Evolutionary conservation across 2,888 invertebrate genomes (phyloP), one percentile per base, ranked within the genome.

Genomic region (Dione juno): DNA sequence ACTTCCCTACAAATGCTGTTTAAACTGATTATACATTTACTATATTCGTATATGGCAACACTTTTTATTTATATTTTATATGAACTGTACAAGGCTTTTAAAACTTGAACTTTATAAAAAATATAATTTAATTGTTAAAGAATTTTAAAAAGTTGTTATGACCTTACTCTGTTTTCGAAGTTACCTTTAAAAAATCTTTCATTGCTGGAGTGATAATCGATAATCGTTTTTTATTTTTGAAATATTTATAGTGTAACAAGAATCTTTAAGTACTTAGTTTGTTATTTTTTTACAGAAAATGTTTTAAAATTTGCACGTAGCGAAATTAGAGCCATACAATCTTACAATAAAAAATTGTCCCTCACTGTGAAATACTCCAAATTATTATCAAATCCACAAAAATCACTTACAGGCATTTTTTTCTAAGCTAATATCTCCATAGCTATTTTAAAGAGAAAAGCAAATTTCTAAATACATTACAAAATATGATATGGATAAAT

Each of bases 21-120:
- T n/a, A n/a, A 10, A 37, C 10, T 10, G n/a, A 37, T 37, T 54
- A 37, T 54, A 35, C 37, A 2, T 57, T 57, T 16, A 57, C 57
- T 40, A n/a, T 57, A 28, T 28, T 28, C 28, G 28, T 28, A 54
- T 37, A 54, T 54, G 54, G 54, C 16, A 57, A 57, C 57, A 40
- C 16, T 19, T 37, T 1, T 37, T 40, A n/a, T n/a, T 35, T 54
- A 16, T 37, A 50, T 21, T 1, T 11, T 13, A 10, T 19, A 16
- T 50, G 11, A 50, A 5, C 48, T 50, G 16, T 50, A 50, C 19
- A 50, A 19, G 19, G 48, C 16, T 16, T 50, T 50, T 19, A 50
- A 19, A 28, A 5, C n/a, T n/a, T n/a, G n/a, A n/a, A n/a, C n/a
- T n/a, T n/a, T n/a, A 16, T 48, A 19, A 48, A 48, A n/a, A 48